Percentiles rank a stretch among this genome's conserved stretches.
Evolutionary conservation across 2,113 vertebrate species (phyloP).

Genomic region (Vireo altiloquus): DNA sequence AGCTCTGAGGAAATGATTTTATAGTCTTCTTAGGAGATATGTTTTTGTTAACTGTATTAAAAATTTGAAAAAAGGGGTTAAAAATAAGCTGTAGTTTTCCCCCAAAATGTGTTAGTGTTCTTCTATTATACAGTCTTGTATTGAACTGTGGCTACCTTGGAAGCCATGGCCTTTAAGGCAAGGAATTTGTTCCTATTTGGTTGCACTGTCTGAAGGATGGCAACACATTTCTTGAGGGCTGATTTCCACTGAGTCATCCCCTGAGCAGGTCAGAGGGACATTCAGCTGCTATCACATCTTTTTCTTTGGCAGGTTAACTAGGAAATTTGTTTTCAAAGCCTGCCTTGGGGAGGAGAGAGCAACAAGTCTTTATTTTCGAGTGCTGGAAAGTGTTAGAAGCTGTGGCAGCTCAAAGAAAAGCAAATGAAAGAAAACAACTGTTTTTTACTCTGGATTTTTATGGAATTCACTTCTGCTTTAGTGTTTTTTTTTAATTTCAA

Average conservation of each 20-base stretch:
- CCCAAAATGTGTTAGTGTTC: not conserved
- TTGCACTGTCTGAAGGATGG: not conserved
- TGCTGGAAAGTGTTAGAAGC: not conserved
- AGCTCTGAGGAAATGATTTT: not conserved
- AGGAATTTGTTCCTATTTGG: slow-evolving; percentile 22
- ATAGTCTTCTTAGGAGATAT: not conserved
- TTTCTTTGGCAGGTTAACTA: slow-evolving; percentile 31
- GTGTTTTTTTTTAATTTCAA: not conserved
- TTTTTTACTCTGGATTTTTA: not conserved
- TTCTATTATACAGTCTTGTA: not conserved
- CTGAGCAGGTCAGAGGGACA: not conserved
- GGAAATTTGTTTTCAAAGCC: slow-evolving; percentile 5
- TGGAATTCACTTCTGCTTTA: not conserved
- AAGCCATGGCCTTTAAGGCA: not conserved
- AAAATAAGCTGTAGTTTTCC: not conserved
- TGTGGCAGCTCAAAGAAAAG: not conserved
- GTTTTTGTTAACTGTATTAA: not conserved
- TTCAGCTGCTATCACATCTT: not conserved
- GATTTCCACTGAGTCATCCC: slow-evolving; percentile 46
- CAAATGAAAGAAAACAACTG: not conserved
- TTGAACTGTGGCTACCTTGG: not conserved
- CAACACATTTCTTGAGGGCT: not conserved
- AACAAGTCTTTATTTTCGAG: not conserved
- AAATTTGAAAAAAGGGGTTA: not conserved
- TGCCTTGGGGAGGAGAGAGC: not conserved